These are phyloP conservation scores for Pachyramphus minor DNA, from an alignment of 2,113 vertebrate species.

Conservation along the genomic window DNA sequence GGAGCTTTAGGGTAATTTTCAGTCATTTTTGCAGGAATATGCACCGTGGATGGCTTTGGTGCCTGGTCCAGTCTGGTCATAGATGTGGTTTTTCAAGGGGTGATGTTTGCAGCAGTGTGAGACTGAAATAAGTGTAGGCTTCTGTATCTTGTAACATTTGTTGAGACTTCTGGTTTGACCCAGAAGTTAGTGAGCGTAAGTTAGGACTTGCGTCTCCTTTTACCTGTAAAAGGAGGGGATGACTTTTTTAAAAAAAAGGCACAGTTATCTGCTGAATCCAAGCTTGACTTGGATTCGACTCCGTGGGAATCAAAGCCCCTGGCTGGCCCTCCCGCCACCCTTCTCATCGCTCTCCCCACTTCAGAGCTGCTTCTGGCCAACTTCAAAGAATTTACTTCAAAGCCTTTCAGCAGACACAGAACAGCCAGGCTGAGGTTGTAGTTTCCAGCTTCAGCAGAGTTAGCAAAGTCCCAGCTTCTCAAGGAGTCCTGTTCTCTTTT, in stretches of 20 bases:
- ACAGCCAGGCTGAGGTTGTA: background rate
- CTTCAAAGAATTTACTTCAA: conserved; percentile 74
- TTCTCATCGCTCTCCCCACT: background rate
- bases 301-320: background rate
- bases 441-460: background rate
- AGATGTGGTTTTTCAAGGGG: background rate
- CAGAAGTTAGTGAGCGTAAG: accelerated
- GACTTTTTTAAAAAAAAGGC: background rate
- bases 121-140: accelerated
- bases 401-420: conserved; percentile 30
- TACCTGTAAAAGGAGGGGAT: background rate
- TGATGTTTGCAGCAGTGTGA: background rate
- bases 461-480: background rate
- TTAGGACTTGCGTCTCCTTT: background rate
- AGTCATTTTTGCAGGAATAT: background rate
- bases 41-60: background rate
- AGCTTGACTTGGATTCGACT: background rate
- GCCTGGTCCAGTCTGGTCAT: background rate
- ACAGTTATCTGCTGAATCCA: background rate
- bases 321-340: background rate
- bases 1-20: background rate
- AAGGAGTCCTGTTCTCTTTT: background rate
- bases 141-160: accelerated
- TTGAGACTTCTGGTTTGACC: background rate
- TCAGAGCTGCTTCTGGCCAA: background rate